Conservation (phyloP, 2,888 invertebrate genomes). For the Leptura quadrifasciata region DNA sequence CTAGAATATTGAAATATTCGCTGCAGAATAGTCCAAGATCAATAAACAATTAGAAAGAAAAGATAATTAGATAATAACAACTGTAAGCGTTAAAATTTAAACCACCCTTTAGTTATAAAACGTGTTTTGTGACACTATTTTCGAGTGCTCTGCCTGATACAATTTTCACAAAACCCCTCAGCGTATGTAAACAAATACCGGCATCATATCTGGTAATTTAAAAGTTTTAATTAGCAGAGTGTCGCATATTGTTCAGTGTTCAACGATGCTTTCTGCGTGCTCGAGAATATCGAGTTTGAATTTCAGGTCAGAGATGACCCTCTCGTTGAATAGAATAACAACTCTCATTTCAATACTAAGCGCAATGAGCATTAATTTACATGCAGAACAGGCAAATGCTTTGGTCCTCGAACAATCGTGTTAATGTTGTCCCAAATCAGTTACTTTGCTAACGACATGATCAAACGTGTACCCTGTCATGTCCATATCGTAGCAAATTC, state of each 20-base stretch:
- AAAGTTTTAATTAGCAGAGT: slow-evolving; percentile 43
- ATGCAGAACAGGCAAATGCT: slow-evolving; percentile 43
- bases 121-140: neutral
- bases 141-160: neutral
- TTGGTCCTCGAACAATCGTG: slow-evolving; percentile 43
- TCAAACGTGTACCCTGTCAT: slow-evolving; percentile 40
- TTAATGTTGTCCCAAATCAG: slow-evolving; percentile 45
- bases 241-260: slow-evolving; percentile 30
- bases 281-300: slow-evolving; percentile 42
- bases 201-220: slow-evolving; percentile 26
- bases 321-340: slow-evolving; percentile 41
- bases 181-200: slow-evolving; percentile 14
- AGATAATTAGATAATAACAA: neutral
- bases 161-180: neutral
- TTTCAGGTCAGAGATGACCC: slow-evolving; percentile 43
- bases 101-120: neutral
- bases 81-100: neutral
- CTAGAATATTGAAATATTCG: too few relatives aligned
- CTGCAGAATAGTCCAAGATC: too few relatives aligned
- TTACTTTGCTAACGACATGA: slow-evolving; percentile 43
- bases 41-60: too few relatives aligned
- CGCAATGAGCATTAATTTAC: slow-evolving; percentile 47
- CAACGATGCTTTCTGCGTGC: slow-evolving; percentile 23
- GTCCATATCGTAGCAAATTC: slow-evolving; percentile 27
- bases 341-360: slow-evolving; percentile 44